Evolutionary conservation across 1,140 invertebrate genomes (phyloP), one percentile per base, ranked within the genome.

Genomic region (Eupeodes corollae): DNA sequence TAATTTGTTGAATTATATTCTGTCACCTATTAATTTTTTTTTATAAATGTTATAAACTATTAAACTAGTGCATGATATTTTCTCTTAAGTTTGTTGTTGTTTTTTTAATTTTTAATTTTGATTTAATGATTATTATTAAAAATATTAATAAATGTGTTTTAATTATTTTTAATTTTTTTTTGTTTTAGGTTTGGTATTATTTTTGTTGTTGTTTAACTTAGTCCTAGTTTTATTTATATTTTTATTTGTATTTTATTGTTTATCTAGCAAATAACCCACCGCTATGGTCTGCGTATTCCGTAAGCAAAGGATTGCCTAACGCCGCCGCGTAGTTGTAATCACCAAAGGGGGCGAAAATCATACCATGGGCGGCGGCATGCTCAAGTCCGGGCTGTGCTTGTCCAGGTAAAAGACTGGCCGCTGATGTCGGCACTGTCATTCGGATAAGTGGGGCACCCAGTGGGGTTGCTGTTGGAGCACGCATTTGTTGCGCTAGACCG

Each of bases 241-340:
- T 26, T 44, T 12, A 26, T 32, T 46, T 32, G 12, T 13, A 34
- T 14, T 31, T 32, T 12, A 9, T 30, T 43, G 44, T 57, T 77
- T 70, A 78, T 72, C 83, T 84, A 77, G 84, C 84, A 80, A 87
- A 88, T 71, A 88, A 92, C 88, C 88, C 89, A 92, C 89, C 89
- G 79, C 87, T 85, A 80, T 90, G 86, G 76, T 92, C 87, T 56
- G 86, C 80, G 75, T 91, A 91, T 66, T 89, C 88, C 57, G 86
- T 83, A 58, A 90, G 78, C 54, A 91, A 76, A 47, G 88, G 86
- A 62, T 77, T 78, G 47, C 75, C 77, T 46, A 91, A 73, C 32
- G 88, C 87, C 14, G 88, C 86, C 70, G 91, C 92, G 68, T 90
- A 90, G 62, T 83, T 79, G 71, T 90, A 91, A 56, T 91, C 88